phyloP scores from a whole-genome alignment of 2,113 vertebrate species.

The Gambusia holbrooki region DNA sequence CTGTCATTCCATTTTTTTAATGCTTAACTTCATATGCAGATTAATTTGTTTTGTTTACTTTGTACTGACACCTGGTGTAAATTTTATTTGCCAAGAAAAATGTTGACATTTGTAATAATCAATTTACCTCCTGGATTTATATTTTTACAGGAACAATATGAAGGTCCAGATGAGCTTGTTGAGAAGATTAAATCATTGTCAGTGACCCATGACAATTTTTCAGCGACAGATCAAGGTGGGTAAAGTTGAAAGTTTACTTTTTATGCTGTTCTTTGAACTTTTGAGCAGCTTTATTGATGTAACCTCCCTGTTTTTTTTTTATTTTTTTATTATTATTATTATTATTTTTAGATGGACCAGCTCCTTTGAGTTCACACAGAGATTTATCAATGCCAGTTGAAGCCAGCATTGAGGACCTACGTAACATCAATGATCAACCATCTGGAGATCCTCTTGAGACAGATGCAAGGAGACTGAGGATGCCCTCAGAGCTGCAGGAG shows the following conservation, averaged over 20 bases:
- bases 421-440: conserved; percentile 8
- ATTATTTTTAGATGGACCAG: conserved; percentile 81
- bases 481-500: conserved; percentile 45
- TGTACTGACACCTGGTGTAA: neutral
- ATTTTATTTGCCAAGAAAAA: neutral
- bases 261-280: neutral
- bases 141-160: conserved; percentile 76
- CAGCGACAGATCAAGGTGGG: conserved; percentile 46
- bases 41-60: neutral
- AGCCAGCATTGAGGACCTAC: conserved; percentile 80
- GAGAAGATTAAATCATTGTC: conserved; percentile 84
- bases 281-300: neutral
- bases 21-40: too few relatives aligned
- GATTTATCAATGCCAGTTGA: conserved; percentile 78
- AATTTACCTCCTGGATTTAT: too few relatives aligned
- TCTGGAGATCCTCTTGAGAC: conserved; percentile 38
- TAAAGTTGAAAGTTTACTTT: neutral
- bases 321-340: too few relatives aligned
- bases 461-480: conserved; percentile 7
- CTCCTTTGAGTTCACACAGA: conserved; percentile 85
- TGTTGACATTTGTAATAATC: neutral
- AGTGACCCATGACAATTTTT: conserved; percentile 22
- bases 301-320: neutral
- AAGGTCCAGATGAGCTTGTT: conserved; percentile 77
- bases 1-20: too few relatives aligned